Conservation (phyloP, 2,888 invertebrate species). For the Agrotis exclamationis region DNA sequence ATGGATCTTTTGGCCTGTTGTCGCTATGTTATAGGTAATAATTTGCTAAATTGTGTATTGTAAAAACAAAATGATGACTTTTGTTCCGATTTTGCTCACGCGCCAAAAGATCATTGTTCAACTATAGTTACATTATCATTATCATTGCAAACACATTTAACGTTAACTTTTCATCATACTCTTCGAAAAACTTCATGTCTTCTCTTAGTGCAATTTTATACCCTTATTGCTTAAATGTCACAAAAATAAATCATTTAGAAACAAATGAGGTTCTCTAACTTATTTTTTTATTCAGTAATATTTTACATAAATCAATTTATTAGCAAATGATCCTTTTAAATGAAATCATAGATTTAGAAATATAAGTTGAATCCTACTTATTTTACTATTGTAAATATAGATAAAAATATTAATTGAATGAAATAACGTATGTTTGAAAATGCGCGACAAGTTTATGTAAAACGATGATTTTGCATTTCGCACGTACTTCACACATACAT, state of each 20-base stretch:
- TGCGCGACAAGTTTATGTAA: slow-evolving; percentile 43
- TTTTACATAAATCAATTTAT: slow-evolving; percentile 53
- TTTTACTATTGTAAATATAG: slow-evolving; percentile 74
- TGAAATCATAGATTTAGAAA: slow-evolving; percentile 66
- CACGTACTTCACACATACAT: slow-evolving; percentile 60
- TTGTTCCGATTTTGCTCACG: not conserved
- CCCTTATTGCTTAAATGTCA: slow-evolving; percentile 38
- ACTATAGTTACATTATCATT: slow-evolving; percentile 14
- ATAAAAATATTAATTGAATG: slow-evolving; percentile 58
- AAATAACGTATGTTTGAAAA: slow-evolving; percentile 47
- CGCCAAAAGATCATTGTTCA: slow-evolving; percentile 3
- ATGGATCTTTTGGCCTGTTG: not conserved
- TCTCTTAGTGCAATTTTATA: slow-evolving; percentile 29
- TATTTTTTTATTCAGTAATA: slow-evolving; percentile 50
- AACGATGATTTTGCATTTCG: slow-evolving; percentile 68
- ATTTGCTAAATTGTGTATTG: not conserved
- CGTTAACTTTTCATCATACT: slow-evolving; percentile 12
- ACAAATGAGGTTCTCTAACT: slow-evolving; percentile 30
- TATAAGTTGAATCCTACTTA: slow-evolving; percentile 73
- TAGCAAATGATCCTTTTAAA: slow-evolving; percentile 65
- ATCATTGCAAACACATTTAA: slow-evolving; percentile 8
- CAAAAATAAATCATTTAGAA: slow-evolving; percentile 36
- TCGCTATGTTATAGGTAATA: not conserved
- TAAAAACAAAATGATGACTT: not conserved
- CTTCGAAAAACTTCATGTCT: slow-evolving; percentile 16